Evolutionary conservation across 1,140 invertebrate genomes (phyloP), one percentile per base, ranked within the genome.

Genomic region (Scaptomyza pallida): DNA sequence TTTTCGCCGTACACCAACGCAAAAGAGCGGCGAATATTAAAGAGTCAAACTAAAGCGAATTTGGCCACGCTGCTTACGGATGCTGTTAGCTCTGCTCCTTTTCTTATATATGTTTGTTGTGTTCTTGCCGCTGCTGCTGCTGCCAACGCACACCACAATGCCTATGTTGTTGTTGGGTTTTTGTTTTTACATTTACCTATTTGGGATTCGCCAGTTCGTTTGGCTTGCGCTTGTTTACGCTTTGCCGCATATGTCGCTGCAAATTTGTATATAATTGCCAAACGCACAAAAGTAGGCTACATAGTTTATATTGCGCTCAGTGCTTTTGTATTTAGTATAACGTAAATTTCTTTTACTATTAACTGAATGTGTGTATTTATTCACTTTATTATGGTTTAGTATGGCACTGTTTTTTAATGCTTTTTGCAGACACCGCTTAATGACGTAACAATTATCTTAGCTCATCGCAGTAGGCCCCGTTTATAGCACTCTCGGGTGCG

Each of bases 391-490:
- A 69, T 75, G 67, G n/a, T 6, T n/a, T 52, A 5, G 15, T 40
- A n/a, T 5, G 52, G 12, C 37, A 13, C 15, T 56, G 37, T 30
- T 51, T 68, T 74, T 26, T 52, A 30, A 47, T 30, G 33, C 57
- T 45, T 30, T n/a, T 57, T 65, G 54, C 64, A 68, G 44, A 35
- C 71, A 37, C 43, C 50, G 26, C 45, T 73, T 88, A 88, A 88
- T 88, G 82, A 82, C 82, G 75, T 88, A 88, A 88, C 82, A 88
- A 88, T 88, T 88, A 88, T 88, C 82, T 88, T 72, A 52, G 71
- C 71, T 56, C 57, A 56, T 69, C 64, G 35, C 48, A 48, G 59
- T 64, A 70, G 78, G 83, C 73, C 71, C 67, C 74, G n/a, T 75
- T 70, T 78, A 88, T 78, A 78, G 68, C 57, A 82, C 82, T 78